phyloP scores from a whole-genome alignment of 2,797 vertebrate species.

The Limnodromus scolopaceus region DNA sequence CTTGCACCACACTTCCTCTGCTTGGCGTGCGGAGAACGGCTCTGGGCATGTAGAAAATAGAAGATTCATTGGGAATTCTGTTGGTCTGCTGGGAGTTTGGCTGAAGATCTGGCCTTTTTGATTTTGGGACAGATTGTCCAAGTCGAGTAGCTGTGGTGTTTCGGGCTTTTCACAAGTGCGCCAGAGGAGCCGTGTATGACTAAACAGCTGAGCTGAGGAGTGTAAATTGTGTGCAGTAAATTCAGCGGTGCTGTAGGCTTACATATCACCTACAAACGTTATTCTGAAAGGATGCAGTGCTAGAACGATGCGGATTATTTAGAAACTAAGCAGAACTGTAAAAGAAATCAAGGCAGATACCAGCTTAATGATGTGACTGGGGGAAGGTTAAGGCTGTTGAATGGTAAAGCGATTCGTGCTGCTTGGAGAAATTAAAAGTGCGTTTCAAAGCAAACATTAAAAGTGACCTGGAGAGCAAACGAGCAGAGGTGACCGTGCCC shows the following conservation, averaged over 20 bases:
- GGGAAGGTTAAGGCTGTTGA: not conserved
- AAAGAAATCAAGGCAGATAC: not conserved
- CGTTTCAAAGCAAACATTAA: accelerated
- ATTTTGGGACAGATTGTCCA: not conserved
- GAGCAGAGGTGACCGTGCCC: not conserved
- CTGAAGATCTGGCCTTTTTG: not conserved
- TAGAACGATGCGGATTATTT: not conserved
- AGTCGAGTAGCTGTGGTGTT: not conserved
- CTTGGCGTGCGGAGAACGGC: not conserved
- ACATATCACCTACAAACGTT: not conserved
- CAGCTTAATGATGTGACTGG: not conserved
- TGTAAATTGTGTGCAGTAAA: not conserved
- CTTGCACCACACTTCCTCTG: not conserved
- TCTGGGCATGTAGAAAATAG: not conserved
- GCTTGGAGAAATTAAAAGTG: accelerated
- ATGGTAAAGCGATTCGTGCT: not conserved
- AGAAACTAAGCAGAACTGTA: not conserved
- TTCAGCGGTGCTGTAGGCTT: not conserved
- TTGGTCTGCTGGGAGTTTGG: not conserved
- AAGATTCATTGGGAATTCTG: not conserved
- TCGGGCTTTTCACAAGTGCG: not conserved
- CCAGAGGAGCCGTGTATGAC: not conserved
- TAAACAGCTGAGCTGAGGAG: not conserved
- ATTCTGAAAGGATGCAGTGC: not conserved
- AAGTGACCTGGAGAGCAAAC: not conserved